phyloP scores from a whole-genome alignment of 2,113 vertebrate genomes.

The Cyanoderma ruficeps region DNA sequence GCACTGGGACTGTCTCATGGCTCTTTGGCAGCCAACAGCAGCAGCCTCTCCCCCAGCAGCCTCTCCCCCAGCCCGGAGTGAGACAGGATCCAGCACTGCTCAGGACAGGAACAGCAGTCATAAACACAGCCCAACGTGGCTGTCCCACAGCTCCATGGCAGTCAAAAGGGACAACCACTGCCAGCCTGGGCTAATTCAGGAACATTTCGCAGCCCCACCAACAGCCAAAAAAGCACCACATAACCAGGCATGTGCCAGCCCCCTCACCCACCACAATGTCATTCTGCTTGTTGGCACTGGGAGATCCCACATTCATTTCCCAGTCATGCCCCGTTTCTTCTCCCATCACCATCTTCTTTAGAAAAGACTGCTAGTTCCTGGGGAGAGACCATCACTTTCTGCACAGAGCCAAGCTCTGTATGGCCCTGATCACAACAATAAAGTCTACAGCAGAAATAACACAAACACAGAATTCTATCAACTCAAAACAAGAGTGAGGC shows the following conservation, averaged over 20 bases:
- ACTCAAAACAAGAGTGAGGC: background rate
- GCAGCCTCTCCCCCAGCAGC: no score
- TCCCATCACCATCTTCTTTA: background rate
- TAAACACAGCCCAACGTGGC: background rate
- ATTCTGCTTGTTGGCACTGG: accelerated
- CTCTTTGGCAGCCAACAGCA: background rate
- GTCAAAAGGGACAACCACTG: background rate
- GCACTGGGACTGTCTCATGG: background rate
- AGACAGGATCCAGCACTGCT: background rate
- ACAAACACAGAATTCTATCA: background rate
- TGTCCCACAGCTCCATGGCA: background rate
- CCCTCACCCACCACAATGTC: background rate
- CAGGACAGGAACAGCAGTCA: background rate
- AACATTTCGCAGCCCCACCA: background rate
- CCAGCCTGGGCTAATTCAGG: background rate
- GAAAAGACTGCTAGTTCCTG: background rate
- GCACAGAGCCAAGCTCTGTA: background rate
- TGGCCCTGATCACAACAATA: background rate
- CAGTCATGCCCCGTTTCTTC: background rate
- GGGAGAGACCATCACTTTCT: background rate
- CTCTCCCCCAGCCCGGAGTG: accelerated
- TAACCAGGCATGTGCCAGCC: background rate
- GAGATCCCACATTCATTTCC: background rate
- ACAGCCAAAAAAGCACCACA: background rate
- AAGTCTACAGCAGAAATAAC: background rate